These are phyloP conservation scores for Pantala flavescens DNA, from an alignment of 1,140 invertebrate species.

Conservation along the genomic window DNA sequence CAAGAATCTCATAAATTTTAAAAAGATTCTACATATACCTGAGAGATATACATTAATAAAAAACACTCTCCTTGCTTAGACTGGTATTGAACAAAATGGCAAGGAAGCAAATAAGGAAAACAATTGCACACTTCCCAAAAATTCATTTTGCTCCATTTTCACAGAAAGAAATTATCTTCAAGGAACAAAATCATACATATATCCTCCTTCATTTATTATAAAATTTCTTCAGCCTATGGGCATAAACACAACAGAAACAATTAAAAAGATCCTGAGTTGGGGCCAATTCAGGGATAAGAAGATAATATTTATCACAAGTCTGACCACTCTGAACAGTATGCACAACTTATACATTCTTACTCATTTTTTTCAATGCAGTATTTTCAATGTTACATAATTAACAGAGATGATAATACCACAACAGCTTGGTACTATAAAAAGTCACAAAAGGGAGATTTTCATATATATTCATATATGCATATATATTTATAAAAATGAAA, in stretches of 20 bases:
- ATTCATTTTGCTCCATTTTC: not conserved
- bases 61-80: not conserved
- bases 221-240: not conserved
- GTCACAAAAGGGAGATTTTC: not conserved
- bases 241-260: not conserved
- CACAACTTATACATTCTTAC: not conserved
- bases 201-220: not conserved
- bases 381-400: slow-evolving; percentile 10
- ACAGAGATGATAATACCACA: not conserved
- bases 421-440: not conserved
- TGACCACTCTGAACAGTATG: slow-evolving; percentile 5
- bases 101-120: not conserved
- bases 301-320: slow-evolving; percentile 5
- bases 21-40: not conserved
- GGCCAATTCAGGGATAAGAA: slow-evolving; percentile 5
- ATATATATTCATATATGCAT: not conserved
- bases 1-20: not conserved
- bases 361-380: not conserved
- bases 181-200: not conserved
- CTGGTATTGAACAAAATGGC: not conserved
- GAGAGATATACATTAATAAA: not conserved
- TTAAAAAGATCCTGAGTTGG: not conserved
- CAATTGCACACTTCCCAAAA: slow-evolving; percentile 1
- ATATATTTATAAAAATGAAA: not conserved
- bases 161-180: not conserved